phyloP scores from a whole-genome alignment of 1,140 invertebrate species.

The Zophobas morio region DNA sequence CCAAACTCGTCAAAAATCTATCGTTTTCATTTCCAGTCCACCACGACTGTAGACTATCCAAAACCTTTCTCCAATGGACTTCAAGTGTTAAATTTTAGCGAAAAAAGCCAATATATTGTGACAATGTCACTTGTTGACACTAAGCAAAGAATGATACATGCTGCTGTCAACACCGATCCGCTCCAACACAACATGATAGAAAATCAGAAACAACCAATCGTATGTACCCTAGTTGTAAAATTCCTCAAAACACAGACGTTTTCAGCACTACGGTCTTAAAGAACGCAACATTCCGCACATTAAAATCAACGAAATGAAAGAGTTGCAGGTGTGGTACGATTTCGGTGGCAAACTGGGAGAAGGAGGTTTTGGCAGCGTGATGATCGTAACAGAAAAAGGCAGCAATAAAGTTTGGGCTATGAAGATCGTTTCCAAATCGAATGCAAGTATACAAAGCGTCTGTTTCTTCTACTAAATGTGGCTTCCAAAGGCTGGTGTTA shows the following conservation, averaged over 20 bases:
- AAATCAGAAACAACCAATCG: not conserved
- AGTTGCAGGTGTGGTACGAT: conserved; percentile 61
- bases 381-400: conserved; percentile 66
- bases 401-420: conserved; percentile 69
- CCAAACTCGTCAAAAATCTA: too few species aligned
- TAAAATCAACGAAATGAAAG: conserved; percentile 58
- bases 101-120: not conserved
- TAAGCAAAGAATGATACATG: conserved; percentile 4
- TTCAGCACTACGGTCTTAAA: conserved; percentile 48
- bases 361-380: conserved; percentile 72
- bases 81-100: too few species aligned
- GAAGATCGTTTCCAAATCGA: conserved; percentile 71
- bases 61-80: too few species aligned
- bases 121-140: not conserved
- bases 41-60: too few species aligned
- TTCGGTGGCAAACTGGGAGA: conserved; percentile 68
- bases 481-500: conserved; percentile 63
- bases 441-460: conserved; percentile 62
- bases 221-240: not conserved
- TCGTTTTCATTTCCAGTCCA: too few species aligned
- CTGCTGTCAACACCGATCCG: conserved; percentile 10
- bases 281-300: conserved; percentile 60
- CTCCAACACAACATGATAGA: not conserved
- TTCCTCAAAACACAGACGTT: conserved; percentile 11
- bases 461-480: conserved; percentile 11